phyloP scores from a whole-genome alignment of 2,888 invertebrate genomes.

The Gryllus longicercus region DNA sequence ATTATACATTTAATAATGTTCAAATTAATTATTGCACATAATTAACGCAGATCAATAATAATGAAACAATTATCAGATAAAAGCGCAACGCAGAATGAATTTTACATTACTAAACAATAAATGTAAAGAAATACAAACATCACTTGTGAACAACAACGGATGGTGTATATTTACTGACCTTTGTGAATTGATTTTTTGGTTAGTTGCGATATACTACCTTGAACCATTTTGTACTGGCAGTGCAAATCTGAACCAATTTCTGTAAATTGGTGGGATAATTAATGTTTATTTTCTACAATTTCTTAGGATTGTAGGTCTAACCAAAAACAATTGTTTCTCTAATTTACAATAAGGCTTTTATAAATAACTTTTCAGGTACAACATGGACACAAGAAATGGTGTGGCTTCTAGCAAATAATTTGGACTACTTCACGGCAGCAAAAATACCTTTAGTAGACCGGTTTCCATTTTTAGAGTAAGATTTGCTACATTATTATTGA shows the following conservation, averaged over 20 bases:
- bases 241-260: neutral
- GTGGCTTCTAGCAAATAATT: constrained; percentile 72
- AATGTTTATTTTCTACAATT: neutral
- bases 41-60: no score
- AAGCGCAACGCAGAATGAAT: no score
- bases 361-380: constrained; percentile 51
- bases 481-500: constrained; percentile 27
- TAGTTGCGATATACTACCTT: no score
- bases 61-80: no score
- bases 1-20: no score
- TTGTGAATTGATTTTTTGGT: no score
- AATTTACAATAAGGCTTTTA: neutral
- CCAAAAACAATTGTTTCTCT: constrained; percentile 18
- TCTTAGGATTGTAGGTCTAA: neutral
- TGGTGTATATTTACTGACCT: no score
- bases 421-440: constrained; percentile 65
- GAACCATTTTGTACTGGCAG: neutral
- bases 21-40: no score
- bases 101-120: no score
- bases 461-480: constrained; percentile 79
- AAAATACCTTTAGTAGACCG: constrained; percentile 59
- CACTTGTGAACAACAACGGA: no score
- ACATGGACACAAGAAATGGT: constrained; percentile 77
- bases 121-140: no score
- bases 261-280: neutral